Evolutionary conservation across 2,888 invertebrate species (phyloP).

Genomic region (Zhuqinia jingwanae): DNA sequence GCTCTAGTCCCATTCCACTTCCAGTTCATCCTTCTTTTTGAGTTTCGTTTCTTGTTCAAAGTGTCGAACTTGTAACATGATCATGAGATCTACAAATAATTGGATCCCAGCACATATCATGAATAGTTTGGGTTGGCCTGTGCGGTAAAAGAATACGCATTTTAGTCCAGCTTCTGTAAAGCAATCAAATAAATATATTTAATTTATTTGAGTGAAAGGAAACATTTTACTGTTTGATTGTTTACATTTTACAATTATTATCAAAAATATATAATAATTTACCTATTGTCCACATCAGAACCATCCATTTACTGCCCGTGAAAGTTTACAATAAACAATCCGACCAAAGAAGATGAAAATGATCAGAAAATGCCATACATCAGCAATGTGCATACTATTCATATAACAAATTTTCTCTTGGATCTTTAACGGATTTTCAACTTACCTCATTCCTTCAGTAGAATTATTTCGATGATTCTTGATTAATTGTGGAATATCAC

Average conservation of each 20-base stretch:
- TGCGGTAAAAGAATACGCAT: conserved; percentile 58
- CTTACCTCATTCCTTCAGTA: conserved; percentile 75
- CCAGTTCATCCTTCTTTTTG: too few species aligned
- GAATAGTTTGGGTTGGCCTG: conserved; percentile 60
- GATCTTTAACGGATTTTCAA: background rate
- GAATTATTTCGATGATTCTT: conserved; percentile 62
- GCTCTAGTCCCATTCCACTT: too few species aligned
- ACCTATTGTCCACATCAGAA: conserved; percentile 69
- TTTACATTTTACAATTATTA: too few species aligned
- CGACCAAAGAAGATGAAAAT: too few species aligned
- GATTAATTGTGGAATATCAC: conserved; percentile 67
- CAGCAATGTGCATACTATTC: too few species aligned
- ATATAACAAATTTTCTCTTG: background rate
- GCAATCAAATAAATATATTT: background rate
- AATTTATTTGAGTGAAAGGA: too few species aligned
- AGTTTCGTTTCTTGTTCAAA: too few species aligned
- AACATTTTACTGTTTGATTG: background rate
- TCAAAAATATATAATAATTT: background rate
- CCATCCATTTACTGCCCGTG: conserved; percentile 61
- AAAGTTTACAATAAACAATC: background rate
- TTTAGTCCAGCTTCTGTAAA: conserved; percentile 61
- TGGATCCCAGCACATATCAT: conserved; percentile 63
- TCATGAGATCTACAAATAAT: conserved; percentile 20
- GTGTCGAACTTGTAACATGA: conserved; percentile 48
- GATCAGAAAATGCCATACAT: background rate